Conservation (phyloP, 2,888 invertebrate species). For the Cheilosia vulpina region DNA sequence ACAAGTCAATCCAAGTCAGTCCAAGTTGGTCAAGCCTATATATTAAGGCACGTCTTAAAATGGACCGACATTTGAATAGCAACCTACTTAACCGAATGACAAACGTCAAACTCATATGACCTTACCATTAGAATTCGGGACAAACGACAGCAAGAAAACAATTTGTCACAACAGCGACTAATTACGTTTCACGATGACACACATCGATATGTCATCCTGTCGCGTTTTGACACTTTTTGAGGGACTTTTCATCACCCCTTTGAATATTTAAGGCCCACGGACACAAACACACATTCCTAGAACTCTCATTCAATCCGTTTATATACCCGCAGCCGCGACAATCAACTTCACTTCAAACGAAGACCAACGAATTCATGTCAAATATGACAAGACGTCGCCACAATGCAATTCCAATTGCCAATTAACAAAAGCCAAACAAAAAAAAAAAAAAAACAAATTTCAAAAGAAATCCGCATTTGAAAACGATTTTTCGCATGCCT, state of each 20-base stretch:
- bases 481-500: constrained; percentile 69
- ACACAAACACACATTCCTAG: too few species aligned
- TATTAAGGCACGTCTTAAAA: too few species aligned
- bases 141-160: background rate
- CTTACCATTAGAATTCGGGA: background rate
- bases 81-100: too few species aligned
- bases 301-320: background rate
- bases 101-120: background rate
- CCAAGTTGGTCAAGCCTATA: too few species aligned
- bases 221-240: background rate
- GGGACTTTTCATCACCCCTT: background rate
- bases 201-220: constrained; percentile 7
- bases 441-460: constrained; percentile 18
- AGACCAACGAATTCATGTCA: constrained; percentile 21
- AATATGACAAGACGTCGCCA: constrained; percentile 43
- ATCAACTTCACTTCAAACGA: background rate
- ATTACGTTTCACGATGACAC: constrained; percentile 4
- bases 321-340: background rate
- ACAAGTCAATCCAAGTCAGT: too few species aligned
- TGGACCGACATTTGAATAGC: too few species aligned
- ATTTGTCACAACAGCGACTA: constrained; percentile 2
- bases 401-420: constrained; percentile 65
- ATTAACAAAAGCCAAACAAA: constrained; percentile 45
- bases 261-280: too few species aligned
- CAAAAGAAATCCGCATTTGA: constrained; percentile 62